phyloP scores from a whole-genome alignment of 2,113 vertebrate genomes.

The Ardeotis arabs region DNA sequence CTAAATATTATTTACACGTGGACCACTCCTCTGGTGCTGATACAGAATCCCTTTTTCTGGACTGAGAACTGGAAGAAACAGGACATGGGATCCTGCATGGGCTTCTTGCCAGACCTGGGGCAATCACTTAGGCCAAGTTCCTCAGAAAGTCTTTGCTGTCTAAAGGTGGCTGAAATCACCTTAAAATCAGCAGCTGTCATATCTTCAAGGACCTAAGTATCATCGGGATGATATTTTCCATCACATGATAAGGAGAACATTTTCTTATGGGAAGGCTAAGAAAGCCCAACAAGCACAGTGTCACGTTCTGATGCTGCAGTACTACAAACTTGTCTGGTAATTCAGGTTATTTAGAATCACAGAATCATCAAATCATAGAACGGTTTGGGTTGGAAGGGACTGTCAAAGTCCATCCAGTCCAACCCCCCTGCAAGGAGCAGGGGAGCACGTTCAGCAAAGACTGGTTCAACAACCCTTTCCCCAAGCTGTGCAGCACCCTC shows the following conservation, averaged over 20 bases:
- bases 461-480: rapidly evolving
- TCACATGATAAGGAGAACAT: neutral
- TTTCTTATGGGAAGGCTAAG: neutral
- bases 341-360: too few relatives aligned
- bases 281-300: neutral
- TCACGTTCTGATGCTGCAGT: rapidly evolving
- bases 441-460: too few relatives aligned
- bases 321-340: neutral
- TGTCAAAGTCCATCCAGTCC: too few relatives aligned
- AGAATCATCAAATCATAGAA: too few relatives aligned
- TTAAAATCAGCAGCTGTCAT: too few relatives aligned
- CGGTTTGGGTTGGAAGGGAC: too few relatives aligned
- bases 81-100: rapidly evolving
- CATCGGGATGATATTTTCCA: rapidly evolving
- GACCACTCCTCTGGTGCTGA: rapidly evolving
- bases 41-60: neutral
- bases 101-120: neutral
- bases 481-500: too few relatives aligned
- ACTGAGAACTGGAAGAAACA: rapidly evolving
- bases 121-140: rapidly evolving
- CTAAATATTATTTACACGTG: rapidly evolving
- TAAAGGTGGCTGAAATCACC: neutral
- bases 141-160: neutral
- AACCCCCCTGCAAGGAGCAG: too few relatives aligned
- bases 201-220: too few relatives aligned